Conservation (phyloP, 2,888 invertebrate genomes). For the Holacanthella duospinosa region DNA sequence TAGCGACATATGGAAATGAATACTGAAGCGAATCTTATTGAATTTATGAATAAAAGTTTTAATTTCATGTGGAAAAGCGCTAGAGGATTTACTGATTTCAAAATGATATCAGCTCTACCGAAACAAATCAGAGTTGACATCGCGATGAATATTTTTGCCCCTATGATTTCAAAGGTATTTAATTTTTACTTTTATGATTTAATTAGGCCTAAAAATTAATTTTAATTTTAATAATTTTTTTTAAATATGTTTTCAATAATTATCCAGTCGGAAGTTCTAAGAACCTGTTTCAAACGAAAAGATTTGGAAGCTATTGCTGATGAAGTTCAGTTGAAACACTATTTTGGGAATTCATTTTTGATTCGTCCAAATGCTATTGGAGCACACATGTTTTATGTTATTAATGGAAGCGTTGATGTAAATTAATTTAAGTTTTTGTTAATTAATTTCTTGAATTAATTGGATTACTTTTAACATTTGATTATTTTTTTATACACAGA, state of each 20-base stretch:
- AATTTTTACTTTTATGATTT: no score
- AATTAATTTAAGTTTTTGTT: no score
- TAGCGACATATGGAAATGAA: constrained; percentile 18
- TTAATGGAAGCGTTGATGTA: constrained; percentile 17
- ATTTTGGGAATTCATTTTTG: constrained; percentile 18
- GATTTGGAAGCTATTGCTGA: constrained; percentile 13
- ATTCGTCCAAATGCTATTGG: constrained; percentile 16
- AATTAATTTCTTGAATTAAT: neutral
- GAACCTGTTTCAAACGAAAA: constrained; percentile 7
- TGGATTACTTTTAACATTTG: neutral
- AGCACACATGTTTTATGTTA: constrained; percentile 11
- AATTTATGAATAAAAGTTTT: constrained; percentile 15
- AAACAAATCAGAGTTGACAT: constrained; percentile 15
- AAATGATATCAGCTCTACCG: constrained; percentile 16
- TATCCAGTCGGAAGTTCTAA: constrained; percentile 19
- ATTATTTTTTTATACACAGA: no score
- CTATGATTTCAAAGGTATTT: constrained; percentile 18
- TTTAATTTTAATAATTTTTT: neutral
- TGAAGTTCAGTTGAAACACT: constrained; percentile 12
- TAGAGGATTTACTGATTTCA: constrained; percentile 17
- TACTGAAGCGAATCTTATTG: neutral
- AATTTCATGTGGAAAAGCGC: constrained; percentile 18
- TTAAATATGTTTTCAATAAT: no score
- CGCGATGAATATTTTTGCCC: constrained; percentile 14
- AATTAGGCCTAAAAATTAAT: neutral